Conservation (phyloP, 2,113 vertebrate genomes). For the Salvator merianae region DNA sequence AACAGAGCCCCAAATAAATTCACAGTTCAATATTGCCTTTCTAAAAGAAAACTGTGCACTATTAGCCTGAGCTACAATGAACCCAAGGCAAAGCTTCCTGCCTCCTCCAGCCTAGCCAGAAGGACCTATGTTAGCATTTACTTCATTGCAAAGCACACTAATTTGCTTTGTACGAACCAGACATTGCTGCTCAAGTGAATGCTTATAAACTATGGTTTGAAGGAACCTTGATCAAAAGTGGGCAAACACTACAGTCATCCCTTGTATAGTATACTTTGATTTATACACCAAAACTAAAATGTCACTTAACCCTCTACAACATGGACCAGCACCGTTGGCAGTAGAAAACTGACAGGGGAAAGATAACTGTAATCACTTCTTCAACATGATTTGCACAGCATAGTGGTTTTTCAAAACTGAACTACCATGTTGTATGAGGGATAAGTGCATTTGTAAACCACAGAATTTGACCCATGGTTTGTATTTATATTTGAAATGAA, state of each 20-base stretch:
- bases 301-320: too few relatives aligned
- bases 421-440: too few relatives aligned
- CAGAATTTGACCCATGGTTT: neutral
- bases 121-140: neutral
- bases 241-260: too few relatives aligned
- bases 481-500: neutral
- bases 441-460: neutral
- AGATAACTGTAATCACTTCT: too few relatives aligned
- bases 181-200: neutral
- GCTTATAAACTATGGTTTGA: neutral
- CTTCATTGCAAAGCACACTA: neutral
- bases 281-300: too few relatives aligned
- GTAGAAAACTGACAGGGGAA: too few relatives aligned
- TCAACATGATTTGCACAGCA: too few relatives aligned
- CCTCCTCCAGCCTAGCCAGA: neutral
- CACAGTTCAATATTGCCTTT: neutral
- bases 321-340: too few relatives aligned
- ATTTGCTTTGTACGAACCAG: neutral
- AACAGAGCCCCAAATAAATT: neutral
- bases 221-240: neutral
- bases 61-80: neutral
- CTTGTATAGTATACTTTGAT: too few relatives aligned
- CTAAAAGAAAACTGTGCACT: slow-evolving; percentile 3
- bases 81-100: neutral
- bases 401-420: too few relatives aligned